phyloP scores from a whole-genome alignment of 37 sponge, comb jelly and placozoan genomes.

The Geodia barretti region DNA sequence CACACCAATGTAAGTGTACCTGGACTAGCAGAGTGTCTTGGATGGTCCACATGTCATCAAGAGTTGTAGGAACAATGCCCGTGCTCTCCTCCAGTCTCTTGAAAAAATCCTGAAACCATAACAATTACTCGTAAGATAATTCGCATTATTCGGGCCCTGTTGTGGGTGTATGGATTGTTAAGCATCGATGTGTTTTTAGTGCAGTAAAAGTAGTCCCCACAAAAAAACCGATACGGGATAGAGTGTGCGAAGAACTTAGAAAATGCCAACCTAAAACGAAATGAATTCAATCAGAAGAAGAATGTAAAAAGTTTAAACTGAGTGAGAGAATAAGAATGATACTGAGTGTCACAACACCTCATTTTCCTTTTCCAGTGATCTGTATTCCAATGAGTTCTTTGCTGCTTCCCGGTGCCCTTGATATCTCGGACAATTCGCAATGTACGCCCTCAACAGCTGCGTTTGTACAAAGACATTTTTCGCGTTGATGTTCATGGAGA shows the following conservation, averaged over 20 bases:
- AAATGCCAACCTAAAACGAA: too few relatives aligned
- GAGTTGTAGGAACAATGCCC: slow-evolving; percentile 17
- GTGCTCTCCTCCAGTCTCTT: slow-evolving; percentile 10
- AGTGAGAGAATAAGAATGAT: background rate
- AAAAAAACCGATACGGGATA: too few relatives aligned
- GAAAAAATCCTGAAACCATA: slow-evolving; percentile 73
- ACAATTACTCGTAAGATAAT: too few relatives aligned
- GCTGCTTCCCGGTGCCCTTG: slow-evolving; percentile 8
- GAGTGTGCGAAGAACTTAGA: too few relatives aligned
- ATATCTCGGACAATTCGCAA: slow-evolving; percentile 36
- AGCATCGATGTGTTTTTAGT: too few relatives aligned
- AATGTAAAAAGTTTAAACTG: too few relatives aligned
- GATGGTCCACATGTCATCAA: slow-evolving; percentile 44
- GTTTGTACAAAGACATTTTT: too few relatives aligned
- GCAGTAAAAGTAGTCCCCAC: background rate
- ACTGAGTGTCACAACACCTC: slow-evolving; percentile 29
- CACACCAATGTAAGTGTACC: slow-evolving; percentile 19
- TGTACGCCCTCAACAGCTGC: slow-evolving; percentile 46
- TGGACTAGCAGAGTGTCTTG: slow-evolving; percentile 62
- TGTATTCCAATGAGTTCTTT: slow-evolving; percentile 30
- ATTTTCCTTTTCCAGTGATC: slow-evolving; percentile 20
- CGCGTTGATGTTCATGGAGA: too few relatives aligned
- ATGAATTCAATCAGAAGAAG: too few relatives aligned
- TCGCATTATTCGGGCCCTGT: too few relatives aligned
- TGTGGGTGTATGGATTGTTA: too few relatives aligned